These are phyloP conservation scores for Xestia rhomboidea DNA, from an alignment of 2,888 invertebrate genomes.

Conservation along the genomic window DNA sequence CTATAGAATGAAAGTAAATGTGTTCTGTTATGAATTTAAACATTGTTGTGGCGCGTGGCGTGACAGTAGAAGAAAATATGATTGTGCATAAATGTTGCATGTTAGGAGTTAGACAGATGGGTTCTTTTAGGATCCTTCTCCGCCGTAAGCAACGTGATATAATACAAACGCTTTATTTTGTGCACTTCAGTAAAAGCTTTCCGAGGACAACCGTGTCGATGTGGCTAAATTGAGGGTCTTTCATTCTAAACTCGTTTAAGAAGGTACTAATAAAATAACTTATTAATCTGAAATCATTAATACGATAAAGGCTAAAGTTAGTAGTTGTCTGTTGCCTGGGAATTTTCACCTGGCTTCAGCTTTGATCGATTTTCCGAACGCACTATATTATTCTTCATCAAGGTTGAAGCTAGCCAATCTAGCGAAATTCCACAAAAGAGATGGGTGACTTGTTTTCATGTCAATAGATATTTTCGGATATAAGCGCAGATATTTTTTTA, in stretches of 20 bases:
- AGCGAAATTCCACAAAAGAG: neutral
- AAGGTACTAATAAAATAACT: neutral
- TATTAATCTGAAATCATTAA: neutral
- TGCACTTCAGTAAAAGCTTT: neutral
- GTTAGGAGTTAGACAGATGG: neutral
- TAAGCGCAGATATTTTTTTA: neutral
- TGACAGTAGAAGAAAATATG: neutral
- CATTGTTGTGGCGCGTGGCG: neutral
- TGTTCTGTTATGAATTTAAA: neutral
- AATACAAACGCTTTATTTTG: neutral
- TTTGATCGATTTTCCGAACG: conserved; percentile 5
- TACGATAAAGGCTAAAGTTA: neutral
- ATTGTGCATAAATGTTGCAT: too few relatives aligned
- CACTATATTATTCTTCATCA: neutral
- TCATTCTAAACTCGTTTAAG: neutral
- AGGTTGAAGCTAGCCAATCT: neutral
- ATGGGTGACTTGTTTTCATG: neutral
- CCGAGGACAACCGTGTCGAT: neutral
- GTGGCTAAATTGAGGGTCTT: neutral
- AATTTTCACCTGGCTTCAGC: conserved; percentile 1
- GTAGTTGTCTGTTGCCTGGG: neutral
- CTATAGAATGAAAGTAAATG: neutral
- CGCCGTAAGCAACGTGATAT: neutral
- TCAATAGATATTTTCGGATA: neutral
- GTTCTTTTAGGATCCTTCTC: neutral